A percentile compares a stretch with the other conserved stretches of the same genome.
These are phyloP conservation scores for Lordiphosa mommai DNA, from an alignment of 1,140 invertebrate genomes.

Conservation along the genomic window DNA sequence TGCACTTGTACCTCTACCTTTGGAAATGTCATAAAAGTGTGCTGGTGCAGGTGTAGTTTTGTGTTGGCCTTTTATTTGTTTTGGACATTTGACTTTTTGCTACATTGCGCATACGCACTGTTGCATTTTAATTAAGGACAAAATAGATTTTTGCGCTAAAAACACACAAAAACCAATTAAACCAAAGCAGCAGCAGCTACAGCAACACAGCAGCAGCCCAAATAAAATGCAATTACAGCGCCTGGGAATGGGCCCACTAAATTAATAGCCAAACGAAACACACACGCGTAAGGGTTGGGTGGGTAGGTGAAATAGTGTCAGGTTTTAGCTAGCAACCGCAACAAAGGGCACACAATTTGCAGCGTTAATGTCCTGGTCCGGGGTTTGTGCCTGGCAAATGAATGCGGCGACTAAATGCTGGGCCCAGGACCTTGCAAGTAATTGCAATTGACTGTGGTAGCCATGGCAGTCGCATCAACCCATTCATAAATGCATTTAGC, in stretches of 20 bases:
- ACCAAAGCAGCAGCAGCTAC: constrained; percentile 54
- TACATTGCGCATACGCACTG: constrained; percentile 66
- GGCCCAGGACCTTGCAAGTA: constrained; percentile 60
- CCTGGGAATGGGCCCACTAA: constrained; percentile 43
- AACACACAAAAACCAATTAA: constrained; percentile 70
- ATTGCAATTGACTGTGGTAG: constrained; percentile 66
- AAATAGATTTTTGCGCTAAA: constrained; percentile 54
- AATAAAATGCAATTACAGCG: constrained; percentile 70
- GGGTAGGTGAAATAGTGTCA: constrained; percentile 11
- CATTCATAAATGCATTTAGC: constrained; percentile 70
- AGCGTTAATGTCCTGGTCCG: constrained; percentile 61
- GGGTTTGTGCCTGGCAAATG: constrained; percentile 44
- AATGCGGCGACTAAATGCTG: constrained; percentile 48
- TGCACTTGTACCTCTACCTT: neutral
- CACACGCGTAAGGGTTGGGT: constrained; percentile 31
- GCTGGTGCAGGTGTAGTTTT: constrained; percentile 30
- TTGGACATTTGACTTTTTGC: constrained; percentile 64
- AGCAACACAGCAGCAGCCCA: constrained; percentile 11
- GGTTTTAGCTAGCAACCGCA: constrained; percentile 43
- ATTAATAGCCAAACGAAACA: constrained; percentile 60
- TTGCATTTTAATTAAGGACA: constrained; percentile 71
- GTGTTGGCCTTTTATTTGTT: constrained; percentile 29
- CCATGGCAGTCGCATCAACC: constrained; percentile 16
- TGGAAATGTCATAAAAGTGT: constrained; percentile 38
- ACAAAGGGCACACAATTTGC: constrained; percentile 74